Conservation (phyloP, 1,140 invertebrate species). For the Hycleus cichorii region DNA sequence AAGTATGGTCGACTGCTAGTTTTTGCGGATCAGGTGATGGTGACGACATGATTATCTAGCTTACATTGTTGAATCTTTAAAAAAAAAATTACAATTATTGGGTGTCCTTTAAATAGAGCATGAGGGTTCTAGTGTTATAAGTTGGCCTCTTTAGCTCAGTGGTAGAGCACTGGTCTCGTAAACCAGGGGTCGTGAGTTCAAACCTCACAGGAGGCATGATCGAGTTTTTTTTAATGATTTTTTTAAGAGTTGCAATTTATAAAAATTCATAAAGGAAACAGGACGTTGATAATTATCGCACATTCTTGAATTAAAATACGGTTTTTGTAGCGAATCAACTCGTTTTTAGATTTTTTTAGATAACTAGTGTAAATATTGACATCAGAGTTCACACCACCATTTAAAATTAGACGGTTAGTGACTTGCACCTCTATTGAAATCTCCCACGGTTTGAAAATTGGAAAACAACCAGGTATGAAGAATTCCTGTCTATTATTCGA, state of each 20-base stretch:
- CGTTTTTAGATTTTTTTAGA: too few species aligned
- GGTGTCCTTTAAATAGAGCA: not conserved
- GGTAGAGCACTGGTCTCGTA: constrained; percentile 92
- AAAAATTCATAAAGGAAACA: constrained; percentile 8
- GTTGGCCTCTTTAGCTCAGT: constrained; percentile 81
- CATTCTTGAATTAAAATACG: too few species aligned
- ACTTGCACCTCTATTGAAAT: too few species aligned
- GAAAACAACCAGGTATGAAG: too few species aligned
- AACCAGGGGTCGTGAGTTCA: constrained; percentile 90
- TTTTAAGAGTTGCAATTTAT: not conserved
- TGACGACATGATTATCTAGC: constrained; percentile 26
- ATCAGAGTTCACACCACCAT: too few species aligned
- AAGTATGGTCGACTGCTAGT: constrained; percentile 25
- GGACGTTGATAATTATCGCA: not conserved
- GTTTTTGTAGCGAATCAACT: too few species aligned
- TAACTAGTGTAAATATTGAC: too few species aligned
- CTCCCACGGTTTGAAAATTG: too few species aligned
- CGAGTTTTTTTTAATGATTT: not conserved
- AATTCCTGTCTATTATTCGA: too few species aligned
- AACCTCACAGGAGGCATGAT: constrained; percentile 72
- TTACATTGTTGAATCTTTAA: not conserved
- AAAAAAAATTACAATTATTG: not conserved
- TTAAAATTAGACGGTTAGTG: too few species aligned
- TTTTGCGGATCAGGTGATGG: constrained; percentile 33
- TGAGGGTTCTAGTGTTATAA: not conserved